Evolutionary conservation across 2,888 invertebrate genomes (phyloP), one percentile per base, ranked within the genome.

Genomic region (Ichneumoninae sp.): DNA sequence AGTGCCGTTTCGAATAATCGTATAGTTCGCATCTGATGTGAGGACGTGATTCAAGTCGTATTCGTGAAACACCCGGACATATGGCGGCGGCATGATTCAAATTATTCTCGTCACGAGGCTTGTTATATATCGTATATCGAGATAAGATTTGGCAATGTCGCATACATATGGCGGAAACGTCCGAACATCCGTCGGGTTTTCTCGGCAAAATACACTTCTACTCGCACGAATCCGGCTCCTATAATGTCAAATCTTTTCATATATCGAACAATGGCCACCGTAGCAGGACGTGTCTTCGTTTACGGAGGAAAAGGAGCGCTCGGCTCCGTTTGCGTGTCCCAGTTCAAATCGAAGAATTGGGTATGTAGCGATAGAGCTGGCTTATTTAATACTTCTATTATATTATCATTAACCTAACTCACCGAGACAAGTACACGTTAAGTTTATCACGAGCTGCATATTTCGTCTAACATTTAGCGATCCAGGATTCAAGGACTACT

Each of bases 301-400:
- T 99, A 99, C 94, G 99, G 99, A 82, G 99, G 99, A 57, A 97
- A 97, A 93, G 99, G 99, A 85, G 99, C 99, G 69, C 95, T 99
- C 76, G 99, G 99, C 69, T 96, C 98, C 2, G 96, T 96, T 63
- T 97, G 98, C 92, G 97, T 99, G 19, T 96, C 96, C 33, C 96
- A 97, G 92, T 98, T 99, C 93, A 99, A 98, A 94, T 95, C 96
- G 1, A 96, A 98, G 80, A 97, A 98, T 94, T 99, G 96, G 95
- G 98, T 98, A 95, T 95, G 96, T 94, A 80, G 81, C 81, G 66
- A 57, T 75, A 19, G 10, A 10, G 33, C 6, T 8, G 40, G 60
- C 19, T 66, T 73, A 47, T 50, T 71, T 69, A 26, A 22, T 22
- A 19, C 13, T 4, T 19, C 19, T 22, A 44, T 33, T 19, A 47